Conservation (phyloP, 2,113 vertebrate genomes). For the Neolamprologus caudopunctatus region DNA sequence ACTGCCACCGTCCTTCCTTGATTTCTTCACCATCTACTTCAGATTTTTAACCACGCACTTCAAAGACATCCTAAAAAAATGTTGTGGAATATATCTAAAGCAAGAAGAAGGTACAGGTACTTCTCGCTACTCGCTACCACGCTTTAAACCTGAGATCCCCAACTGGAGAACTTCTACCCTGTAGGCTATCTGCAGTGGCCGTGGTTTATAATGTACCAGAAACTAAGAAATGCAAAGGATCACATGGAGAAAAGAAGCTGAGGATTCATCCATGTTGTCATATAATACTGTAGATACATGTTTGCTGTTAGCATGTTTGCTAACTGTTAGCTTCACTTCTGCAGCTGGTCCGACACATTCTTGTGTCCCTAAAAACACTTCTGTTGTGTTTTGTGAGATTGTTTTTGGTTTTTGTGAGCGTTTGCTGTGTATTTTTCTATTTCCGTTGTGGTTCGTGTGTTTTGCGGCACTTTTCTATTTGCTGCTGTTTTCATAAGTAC, state of each 20-base stretch:
- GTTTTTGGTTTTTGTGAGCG: not conserved
- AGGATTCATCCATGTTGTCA: not conserved
- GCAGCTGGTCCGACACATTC: not conserved
- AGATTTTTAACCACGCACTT: not conserved
- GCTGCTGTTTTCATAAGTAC: not conserved
- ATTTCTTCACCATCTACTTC: not conserved
- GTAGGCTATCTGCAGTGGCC: not conserved
- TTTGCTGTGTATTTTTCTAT: not conserved
- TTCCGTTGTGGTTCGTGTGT: not conserved
- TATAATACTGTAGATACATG: not conserved
- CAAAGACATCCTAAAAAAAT: not conserved
- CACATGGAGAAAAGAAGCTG: not conserved
- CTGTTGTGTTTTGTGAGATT: not conserved
- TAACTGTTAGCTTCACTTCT: not conserved
- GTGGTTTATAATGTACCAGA: not conserved
- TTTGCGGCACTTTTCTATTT: not conserved
- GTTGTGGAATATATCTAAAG: not conserved
- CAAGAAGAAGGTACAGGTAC: not conserved
- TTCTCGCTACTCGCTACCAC: not conserved
- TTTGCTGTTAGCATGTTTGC: not conserved
- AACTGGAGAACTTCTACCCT: not conserved
- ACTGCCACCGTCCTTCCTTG: not conserved
- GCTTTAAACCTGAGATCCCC: not conserved
- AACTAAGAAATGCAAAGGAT: not conserved
- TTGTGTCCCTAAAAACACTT: not conserved